Evolutionary conservation across 1,140 invertebrate species (phyloP), one percentile per base, ranked within the genome.

Genomic region (Tachypleus tridentatus): DNA sequence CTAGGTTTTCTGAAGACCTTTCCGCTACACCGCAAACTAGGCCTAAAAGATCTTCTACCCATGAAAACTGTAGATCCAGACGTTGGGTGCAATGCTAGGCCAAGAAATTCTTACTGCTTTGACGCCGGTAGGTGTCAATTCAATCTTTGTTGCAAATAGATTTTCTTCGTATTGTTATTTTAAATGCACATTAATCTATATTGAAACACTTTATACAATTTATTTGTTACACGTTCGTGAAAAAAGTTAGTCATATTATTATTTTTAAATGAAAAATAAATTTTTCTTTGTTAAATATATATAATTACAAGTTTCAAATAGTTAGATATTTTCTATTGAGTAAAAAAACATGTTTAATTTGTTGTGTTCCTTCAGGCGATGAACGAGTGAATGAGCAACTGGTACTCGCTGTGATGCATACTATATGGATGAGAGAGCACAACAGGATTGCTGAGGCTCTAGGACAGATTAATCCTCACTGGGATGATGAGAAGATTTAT

Each of bases 401-500:
- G 64, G 77, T 76, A 29, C 71, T 85, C 10, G 78, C 81, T 4
- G 73, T 77, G n/a, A 79, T 82, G 73, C 83, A 85, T 71, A 83
- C 80, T 4, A 58, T 84, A 11, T 82, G 78, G 77, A 69, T 79
- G 58, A 66, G 79, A 53, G 76, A 78, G 64, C 73, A 75, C 49
- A 66, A 72, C 51, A 58, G 76, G 51, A 69, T 79, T 52, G 77
- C 76, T 47, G 67, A 70, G 50, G 65, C 67, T 11, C 64, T 78
- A 51, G 58, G 81, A 84, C 0, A 83, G 60, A 82, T 95, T 7
- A 97, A 97, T 78, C 90, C 91, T 3, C 91, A 95, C 73, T 96
- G 93, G 93, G 88, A 94, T 73, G 93, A 97, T 73, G 93, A 97
- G 78, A 93, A 85, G 0, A 74, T 97, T 1, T 98, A 88, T 80